Base-by-base conservation (phyloP, 2,797 vertebrate genomes). In the Amblyraja radiata region DNA sequence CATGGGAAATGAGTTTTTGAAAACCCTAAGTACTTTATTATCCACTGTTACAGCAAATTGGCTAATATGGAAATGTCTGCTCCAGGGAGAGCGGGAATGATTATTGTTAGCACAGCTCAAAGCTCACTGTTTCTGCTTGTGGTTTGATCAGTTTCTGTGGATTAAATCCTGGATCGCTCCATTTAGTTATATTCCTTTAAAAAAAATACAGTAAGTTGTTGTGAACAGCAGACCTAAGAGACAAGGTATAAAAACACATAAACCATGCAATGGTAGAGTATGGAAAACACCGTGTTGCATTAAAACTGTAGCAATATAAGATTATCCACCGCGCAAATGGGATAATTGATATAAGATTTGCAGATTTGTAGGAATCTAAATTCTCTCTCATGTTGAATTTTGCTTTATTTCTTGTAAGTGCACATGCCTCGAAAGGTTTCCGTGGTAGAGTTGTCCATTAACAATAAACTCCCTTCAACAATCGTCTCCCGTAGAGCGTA, bases 41-140 rank as follows among this genome's bases (percentile, higher is more conserved):
- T 97, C 97, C 96, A 96, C 95, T 96, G 96, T 96, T 96, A 96
- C 97, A 98, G 98, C 97, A 97, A 96, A 96, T 96, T 95, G 96
- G 96, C 95, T 95, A 96, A 96, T 96, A 96, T 95, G 95, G 95
- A 94, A 94, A 95, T 94, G 94, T 95, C 93, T 83, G 96, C 96
- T 96, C 97, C 96, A 96, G 97, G 95, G 97, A 97, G 96, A 96
- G 97, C 97, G 98, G 97, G 97, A 96, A 96, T 96, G 96, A 96
- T 98, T 98, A 98, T 97, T 97, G 96, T 97, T 97, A 98, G 98
- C 97, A 96, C 95, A 95, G 97, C 97, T 98, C 97, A 97, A 98
- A 98, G 98, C 96, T 97, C 97, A 95, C 23, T 97, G 97, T 97
- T 98, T 98, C 97, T 97, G 96, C 97, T 97, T 97, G 97, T 98